Conservation (phyloP, 2,888 invertebrate species). For the Spodoptera picta region DNA sequence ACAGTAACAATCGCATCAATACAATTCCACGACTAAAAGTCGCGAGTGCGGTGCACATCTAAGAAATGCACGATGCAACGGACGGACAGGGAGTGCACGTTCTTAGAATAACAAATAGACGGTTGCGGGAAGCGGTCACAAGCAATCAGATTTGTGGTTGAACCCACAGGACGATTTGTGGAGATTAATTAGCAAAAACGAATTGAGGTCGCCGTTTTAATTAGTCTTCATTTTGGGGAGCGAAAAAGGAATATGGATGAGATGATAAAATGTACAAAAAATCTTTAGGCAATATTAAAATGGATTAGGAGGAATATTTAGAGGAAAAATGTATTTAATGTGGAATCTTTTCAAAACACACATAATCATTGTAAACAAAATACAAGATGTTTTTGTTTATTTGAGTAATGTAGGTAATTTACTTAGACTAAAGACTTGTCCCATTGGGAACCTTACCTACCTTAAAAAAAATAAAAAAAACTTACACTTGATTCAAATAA, state of each 20-base stretch:
- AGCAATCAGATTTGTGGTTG: constrained; percentile 72
- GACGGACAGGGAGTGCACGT: constrained; percentile 76
- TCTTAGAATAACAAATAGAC: constrained; percentile 77
- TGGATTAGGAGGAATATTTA: background rate
- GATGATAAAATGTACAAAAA: constrained; percentile 26
- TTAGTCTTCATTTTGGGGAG: constrained; percentile 42
- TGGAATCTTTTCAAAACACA: too few species aligned
- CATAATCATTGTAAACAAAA: too few species aligned
- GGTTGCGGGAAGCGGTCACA: constrained; percentile 65
- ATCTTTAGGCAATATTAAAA: constrained; percentile 2
- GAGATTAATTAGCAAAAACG: constrained; percentile 77
- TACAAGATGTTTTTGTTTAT: background rate
- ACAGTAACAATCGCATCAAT: constrained; percentile 38
- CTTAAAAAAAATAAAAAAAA: too few species aligned
- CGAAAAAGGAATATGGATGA: constrained; percentile 36
- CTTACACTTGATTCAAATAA: too few species aligned
- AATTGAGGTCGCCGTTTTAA: constrained; percentile 54
- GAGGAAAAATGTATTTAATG: background rate
- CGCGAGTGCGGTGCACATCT: constrained; percentile 58
- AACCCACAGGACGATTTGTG: constrained; percentile 69
- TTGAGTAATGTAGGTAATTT: too few species aligned
- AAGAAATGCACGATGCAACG: constrained; percentile 74
- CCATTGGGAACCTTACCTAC: too few species aligned
- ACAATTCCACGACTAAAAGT: constrained; percentile 52
- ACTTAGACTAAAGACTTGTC: too few species aligned